phyloP scores from a whole-genome alignment of 2,888 invertebrate species.

The Clunio marinus region DNA sequence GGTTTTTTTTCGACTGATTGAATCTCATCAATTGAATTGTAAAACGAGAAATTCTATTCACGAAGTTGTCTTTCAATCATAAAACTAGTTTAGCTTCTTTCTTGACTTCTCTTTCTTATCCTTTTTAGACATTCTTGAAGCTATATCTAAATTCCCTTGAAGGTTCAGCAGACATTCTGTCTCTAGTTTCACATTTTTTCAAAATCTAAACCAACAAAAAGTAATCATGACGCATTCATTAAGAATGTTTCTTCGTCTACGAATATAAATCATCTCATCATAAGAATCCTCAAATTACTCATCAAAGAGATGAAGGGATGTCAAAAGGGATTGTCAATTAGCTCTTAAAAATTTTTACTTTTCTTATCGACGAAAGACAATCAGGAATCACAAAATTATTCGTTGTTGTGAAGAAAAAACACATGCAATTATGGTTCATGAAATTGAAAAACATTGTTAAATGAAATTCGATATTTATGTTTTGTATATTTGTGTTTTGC shows the following conservation, averaged over 20 bases:
- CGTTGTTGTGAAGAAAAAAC: neutral
- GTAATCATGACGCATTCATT: slow-evolving; percentile 14
- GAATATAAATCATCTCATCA: neutral
- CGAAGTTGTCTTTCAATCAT: neutral
- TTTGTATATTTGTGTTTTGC: neutral
- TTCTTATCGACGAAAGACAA: neutral
- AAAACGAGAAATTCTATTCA: slow-evolving; percentile 25
- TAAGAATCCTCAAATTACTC: slow-evolving; percentile 32
- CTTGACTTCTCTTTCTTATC: slow-evolving; percentile 14
- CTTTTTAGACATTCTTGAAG: neutral
- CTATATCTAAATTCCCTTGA: neutral
- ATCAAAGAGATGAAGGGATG: neutral
- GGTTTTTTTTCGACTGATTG: slow-evolving; percentile 35
- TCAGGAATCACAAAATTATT: slow-evolving; percentile 5
- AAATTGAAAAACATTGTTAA: slow-evolving; percentile 7
- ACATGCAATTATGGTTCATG: slow-evolving; percentile 20
- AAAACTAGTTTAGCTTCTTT: slow-evolving; percentile 21
- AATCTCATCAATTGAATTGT: slow-evolving; percentile 30
- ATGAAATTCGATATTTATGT: slow-evolving; percentile 22
- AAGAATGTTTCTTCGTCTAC: neutral
- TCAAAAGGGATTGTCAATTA: slow-evolving; percentile 5
- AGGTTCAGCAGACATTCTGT: slow-evolving; percentile 14
- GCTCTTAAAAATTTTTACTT: neutral
- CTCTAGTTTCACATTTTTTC: slow-evolving; percentile 18
- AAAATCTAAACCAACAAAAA: neutral